Evolutionary conservation across 2,113 vertebrate genomes (phyloP), one percentile per base, ranked within the genome.

Genomic region (Platichthys stellatus): DNA sequence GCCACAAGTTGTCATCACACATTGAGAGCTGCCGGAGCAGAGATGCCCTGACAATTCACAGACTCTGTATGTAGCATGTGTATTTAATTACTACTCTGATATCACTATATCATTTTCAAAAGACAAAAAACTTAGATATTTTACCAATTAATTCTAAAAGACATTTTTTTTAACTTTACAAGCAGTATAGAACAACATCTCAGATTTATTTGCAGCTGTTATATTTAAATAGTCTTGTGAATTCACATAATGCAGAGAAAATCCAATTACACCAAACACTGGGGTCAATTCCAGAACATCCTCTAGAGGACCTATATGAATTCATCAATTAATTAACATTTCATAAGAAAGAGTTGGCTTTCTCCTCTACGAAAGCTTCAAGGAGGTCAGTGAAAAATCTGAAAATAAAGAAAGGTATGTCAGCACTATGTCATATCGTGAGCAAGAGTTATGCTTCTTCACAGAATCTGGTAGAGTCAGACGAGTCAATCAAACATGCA

Each of bases 341-440:
- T 20, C 6, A 38, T 35, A 31, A 54, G 12, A 54, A 54, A 38
- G 11, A 68, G 47, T 23, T 10, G 21, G 45, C 26, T 38, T 38
- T 8, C 35, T 10, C 35, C 35, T 43, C 40, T 43, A 43, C 11
- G 40, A 43, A 13, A 43, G 40, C 10, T 43, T 13, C 40, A 54
- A 54, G 53, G 10, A 12, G 10, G 43, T 65, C 61, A 67, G 63
- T 72, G 71, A n/a, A 76, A 72, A 76, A 56, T 17, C 54, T 60
- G 66, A 45, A 64, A 60, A 71, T n/a, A 10, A 49, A 24, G 49
- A 26, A 18, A 47, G 40, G n/a, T 11, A 26, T 26, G 68, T 47
- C 57, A 49, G 56, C 18, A 21, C 10, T 47, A 26, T 60, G 24
- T 69, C 23, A 35, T 45, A 9, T 8, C 20, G 5, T 43, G 11